Evolutionary conservation across 2,113 vertebrate species (phyloP), one percentile per base, ranked within the genome.

Genomic region (Lamprotornis superbus): DNA sequence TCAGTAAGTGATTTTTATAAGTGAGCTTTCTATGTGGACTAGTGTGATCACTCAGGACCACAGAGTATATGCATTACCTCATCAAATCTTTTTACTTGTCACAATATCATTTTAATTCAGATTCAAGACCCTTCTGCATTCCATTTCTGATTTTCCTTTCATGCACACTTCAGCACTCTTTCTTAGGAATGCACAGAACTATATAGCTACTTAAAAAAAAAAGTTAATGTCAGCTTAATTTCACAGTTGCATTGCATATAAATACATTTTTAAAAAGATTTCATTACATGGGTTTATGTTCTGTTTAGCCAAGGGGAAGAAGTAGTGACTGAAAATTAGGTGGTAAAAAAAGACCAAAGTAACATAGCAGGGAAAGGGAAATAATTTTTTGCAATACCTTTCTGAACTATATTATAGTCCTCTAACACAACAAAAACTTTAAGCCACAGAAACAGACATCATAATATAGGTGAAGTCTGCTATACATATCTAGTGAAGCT

Each of bases 1-100:
- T 98, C 97, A 88, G 96, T 98, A 98, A 98, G 88, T 97, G 96
- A 97, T 98, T 97, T 95, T 96, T 94, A 95, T 94, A 95, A 96
- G 76, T 95, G 95, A 94, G 56, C 24, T 96, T 93, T 95, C 73
- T 93, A 96, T 67, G 35, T 89, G 89, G 75, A 95, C 83, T 60
- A 35, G 49, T 47, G 87, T 82, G 90, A 95, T 98, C 87, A 96
- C 93, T 95, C 88, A 97, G 65, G 84, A 93, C 37, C 49, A 83
- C 11, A 23, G 46, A 86, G 31, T 95, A 63, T 90, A 40, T 81
- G 44, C 55, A 74, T 96, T 96, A 93, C 69, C 75, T 97, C 83
- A 95, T 92, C 56, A 91, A 63, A 57, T 69, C 61, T 90, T 95
- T 93, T 94, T 83, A 63, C 77, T 92, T 92, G 60, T 91, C 46